Conservation (phyloP, 2,797 vertebrate species). For the Poeciliopsis gracilis region DNA sequence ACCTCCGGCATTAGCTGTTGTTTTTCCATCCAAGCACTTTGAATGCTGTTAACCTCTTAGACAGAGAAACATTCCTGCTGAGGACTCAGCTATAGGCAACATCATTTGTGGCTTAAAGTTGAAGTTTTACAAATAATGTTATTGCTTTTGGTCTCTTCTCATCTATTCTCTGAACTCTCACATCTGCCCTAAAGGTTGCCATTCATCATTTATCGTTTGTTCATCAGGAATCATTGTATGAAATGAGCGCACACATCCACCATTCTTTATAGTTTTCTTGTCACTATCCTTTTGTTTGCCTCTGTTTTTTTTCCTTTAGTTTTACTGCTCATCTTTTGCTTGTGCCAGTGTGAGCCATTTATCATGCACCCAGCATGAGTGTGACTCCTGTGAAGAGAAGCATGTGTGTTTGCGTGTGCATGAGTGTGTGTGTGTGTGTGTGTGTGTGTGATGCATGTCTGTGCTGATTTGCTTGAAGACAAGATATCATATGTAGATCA, state of each 20-base stretch:
- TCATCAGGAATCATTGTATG: constrained; percentile 25
- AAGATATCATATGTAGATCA: constrained; percentile 46
- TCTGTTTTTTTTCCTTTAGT: constrained; percentile 36
- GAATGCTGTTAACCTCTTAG: constrained; percentile 35
- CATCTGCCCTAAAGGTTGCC: constrained; percentile 29
- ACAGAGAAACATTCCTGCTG: constrained; percentile 4
- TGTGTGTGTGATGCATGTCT: background rate
- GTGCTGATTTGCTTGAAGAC: constrained; percentile 5
- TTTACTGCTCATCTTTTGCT: constrained; percentile 49
- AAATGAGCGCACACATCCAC: constrained; percentile 18
- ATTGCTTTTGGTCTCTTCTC: background rate
- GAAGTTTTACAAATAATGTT: background rate
- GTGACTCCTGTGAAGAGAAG: constrained; percentile 47
- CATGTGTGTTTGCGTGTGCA: background rate
- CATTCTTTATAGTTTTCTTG: constrained; percentile 49
- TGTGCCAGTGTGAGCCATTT: constrained; percentile 56
- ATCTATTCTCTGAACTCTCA: constrained; percentile 11
- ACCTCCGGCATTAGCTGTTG: constrained; percentile 23
- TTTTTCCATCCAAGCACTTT: constrained; percentile 23
- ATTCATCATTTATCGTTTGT: constrained; percentile 28
- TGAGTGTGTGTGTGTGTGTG: background rate
- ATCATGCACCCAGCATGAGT: constrained; percentile 70
- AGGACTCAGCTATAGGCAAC: constrained; percentile 7
- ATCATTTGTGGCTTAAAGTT: constrained; percentile 15
- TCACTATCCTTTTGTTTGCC: constrained; percentile 47